Evolutionary conservation across 2,888 invertebrate species (phyloP).

Genomic region (Elgonia sp.): DNA sequence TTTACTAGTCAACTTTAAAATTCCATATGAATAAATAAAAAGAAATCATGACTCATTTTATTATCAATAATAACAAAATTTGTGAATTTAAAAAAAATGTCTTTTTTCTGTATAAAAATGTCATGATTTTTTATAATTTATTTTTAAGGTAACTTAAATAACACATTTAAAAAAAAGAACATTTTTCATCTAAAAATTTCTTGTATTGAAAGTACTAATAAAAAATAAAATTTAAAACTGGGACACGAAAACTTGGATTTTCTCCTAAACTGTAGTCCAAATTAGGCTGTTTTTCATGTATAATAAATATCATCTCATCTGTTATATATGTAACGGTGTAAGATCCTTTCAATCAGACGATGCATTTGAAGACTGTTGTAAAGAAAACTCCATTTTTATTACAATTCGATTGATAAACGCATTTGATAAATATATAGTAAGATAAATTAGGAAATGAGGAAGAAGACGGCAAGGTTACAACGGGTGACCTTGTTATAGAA

Average conservation of each 20-base stretch:
- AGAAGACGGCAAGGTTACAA: neutral
- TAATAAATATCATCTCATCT: neutral
- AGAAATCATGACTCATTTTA: too few species aligned
- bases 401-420: constrained; percentile 54
- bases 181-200: neutral
- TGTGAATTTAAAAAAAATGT: too few species aligned
- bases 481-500: constrained; percentile 25
- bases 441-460: constrained; percentile 39
- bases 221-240: neutral
- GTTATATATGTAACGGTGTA: constrained; percentile 11
- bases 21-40: too few species aligned
- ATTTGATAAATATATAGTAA: constrained; percentile 63
- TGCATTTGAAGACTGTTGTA: constrained; percentile 70
- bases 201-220: too few species aligned
- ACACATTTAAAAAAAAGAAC: too few species aligned
- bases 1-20: neutral
- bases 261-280: neutral
- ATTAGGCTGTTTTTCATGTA: constrained; percentile 5
- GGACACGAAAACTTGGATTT: neutral
- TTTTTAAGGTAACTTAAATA: too few species aligned
- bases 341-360: constrained; percentile 61
- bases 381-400: constrained; percentile 57
- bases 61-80: too few species aligned
- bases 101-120: too few species aligned
- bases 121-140: neutral